phyloP scores from a whole-genome alignment of 2,888 invertebrate genomes.

The Rotaria magnacalcarata region DNA sequence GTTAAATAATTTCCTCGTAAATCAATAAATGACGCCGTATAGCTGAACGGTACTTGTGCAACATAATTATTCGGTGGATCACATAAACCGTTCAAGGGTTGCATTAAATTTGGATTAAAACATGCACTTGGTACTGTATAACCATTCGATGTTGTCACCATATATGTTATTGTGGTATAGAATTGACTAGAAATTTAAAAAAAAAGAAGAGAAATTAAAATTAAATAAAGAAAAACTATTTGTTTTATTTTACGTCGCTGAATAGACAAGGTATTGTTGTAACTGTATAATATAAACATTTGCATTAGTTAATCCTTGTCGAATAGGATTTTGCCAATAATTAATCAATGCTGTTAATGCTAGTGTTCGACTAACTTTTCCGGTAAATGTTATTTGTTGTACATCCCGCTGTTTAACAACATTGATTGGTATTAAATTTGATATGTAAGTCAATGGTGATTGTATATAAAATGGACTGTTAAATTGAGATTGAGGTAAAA shows the following conservation, averaged over 20 bases:
- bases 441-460: neutral
- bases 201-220: no score
- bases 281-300: neutral
- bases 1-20: constrained; percentile 11
- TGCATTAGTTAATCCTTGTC: neutral
- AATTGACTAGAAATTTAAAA: neutral
- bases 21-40: constrained; percentile 30
- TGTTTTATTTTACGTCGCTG: neutral
- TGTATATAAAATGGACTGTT: neutral
- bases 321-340: constrained; percentile 29
- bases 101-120: constrained; percentile 17
- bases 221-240: no score
- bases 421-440: neutral
- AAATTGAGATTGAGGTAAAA: neutral
- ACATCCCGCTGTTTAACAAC: constrained; percentile 24
- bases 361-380: constrained; percentile 1
- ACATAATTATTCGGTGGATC: constrained; percentile 28
- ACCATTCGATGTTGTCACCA: neutral
- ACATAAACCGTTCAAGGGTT: constrained; percentile 34
- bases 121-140: neutral
- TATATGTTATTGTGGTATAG: constrained; percentile 5
- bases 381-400: constrained; percentile 11
- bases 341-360: neutral
- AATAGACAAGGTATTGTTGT: neutral
- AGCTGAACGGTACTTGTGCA: neutral